These are phyloP conservation scores for Beroe ovata DNA, from an alignment of 37 sponge, comb jelly and placozoan species.

Conservation along the genomic window DNA sequence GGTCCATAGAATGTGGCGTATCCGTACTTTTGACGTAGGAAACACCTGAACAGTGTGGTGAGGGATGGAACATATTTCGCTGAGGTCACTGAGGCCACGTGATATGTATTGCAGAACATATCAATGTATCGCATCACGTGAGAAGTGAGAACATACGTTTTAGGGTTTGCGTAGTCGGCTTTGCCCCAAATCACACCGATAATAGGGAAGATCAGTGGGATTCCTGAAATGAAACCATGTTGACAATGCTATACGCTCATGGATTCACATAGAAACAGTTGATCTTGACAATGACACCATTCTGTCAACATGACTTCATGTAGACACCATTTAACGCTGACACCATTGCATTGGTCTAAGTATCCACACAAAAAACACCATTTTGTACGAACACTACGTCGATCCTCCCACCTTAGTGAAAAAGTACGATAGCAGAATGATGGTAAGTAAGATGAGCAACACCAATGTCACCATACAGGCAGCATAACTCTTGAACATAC, in stretches of 20 bases:
- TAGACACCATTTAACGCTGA: no score
- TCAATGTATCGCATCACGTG: no score
- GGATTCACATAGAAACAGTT: no score
- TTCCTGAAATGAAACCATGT: conserved; percentile 18
- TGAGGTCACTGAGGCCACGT: no score
- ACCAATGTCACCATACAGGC: neutral
- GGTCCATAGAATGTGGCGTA: conserved; percentile 29
- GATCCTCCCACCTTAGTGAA: conserved; percentile 15
- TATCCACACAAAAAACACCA: no score
- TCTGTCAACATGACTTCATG: no score
- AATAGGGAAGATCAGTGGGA: conserved; percentile 50
- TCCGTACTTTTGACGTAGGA: conserved; percentile 9
- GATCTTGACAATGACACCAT: no score
- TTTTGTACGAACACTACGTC: no score
- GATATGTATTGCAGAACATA: no score
- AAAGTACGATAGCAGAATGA: neutral
- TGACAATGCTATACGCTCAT: no score
- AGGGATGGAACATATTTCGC: no score
- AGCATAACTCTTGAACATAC: conserved; percentile 7
- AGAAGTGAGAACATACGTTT: conserved; percentile 64
- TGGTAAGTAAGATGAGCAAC: neutral
- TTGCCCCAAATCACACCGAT: conserved; percentile 29
- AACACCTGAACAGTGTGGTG: conserved; percentile 67
- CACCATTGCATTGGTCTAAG: no score
- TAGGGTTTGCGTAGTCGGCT: conserved; percentile 22